phyloP scores from a whole-genome alignment of 1,140 invertebrate genomes.

The Scaptodrosophila lebanonensis region DNA sequence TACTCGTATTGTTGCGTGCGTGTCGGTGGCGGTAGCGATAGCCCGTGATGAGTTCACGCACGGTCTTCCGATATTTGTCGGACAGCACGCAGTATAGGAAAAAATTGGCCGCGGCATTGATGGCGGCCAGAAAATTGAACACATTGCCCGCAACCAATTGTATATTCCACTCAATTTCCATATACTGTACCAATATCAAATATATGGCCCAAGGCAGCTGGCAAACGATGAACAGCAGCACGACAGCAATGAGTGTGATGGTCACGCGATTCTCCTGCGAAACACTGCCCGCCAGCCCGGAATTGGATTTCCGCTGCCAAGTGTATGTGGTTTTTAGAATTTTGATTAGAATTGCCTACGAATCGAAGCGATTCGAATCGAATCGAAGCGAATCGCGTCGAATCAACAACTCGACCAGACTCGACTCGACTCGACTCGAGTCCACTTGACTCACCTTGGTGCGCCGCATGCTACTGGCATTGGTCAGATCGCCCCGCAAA shows the following conservation, averaged over 20 bases:
- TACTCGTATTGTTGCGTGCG: conserved; percentile 56
- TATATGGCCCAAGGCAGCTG: conserved; percentile 83
- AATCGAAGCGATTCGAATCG: too few species aligned
- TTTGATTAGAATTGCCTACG: background rate
- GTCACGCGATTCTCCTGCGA: conserved; percentile 85
- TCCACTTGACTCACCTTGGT: conserved; percentile 55
- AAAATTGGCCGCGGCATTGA: conserved; percentile 87
- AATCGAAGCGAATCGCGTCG: too few species aligned
- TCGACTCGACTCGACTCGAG: background rate
- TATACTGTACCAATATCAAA: conserved; percentile 47
- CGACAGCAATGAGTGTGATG: conserved; percentile 85
- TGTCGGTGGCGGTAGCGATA: conserved; percentile 65
- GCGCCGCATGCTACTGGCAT: conserved; percentile 71
- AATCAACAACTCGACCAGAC: too few species aligned
- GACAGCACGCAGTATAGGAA: conserved; percentile 87
- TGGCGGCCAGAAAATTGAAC: conserved; percentile 84
- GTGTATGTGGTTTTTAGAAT: background rate
- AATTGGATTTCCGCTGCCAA: conserved; percentile 44
- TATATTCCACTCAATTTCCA: conserved; percentile 47
- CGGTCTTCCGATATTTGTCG: conserved; percentile 86
- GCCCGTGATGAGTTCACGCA: conserved; percentile 81
- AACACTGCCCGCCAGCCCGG: conserved; percentile 52
- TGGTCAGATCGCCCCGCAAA: conserved; percentile 80
- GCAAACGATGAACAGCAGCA: conserved; percentile 85
- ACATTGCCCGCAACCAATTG: conserved; percentile 81